Evolutionary conservation across 2,113 vertebrate genomes (phyloP).

Genomic region (Glaucidium brasilianum): DNA sequence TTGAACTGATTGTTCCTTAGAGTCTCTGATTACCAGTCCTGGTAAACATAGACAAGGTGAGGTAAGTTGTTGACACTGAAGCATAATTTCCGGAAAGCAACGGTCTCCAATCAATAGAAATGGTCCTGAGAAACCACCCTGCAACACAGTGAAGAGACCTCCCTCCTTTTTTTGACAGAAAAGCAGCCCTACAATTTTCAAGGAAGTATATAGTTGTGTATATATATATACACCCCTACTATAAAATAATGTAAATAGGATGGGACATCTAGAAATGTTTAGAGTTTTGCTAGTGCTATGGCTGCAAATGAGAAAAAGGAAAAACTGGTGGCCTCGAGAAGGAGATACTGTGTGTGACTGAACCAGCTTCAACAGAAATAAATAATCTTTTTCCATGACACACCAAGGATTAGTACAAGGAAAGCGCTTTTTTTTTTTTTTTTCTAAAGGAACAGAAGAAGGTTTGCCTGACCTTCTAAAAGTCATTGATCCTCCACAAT

Average conservation of each 20-base stretch:
- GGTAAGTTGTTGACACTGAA: neutral
- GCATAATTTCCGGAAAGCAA: neutral
- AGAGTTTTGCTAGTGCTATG: neutral
- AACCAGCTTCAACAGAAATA: neutral
- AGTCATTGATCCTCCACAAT: neutral
- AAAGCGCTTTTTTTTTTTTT: neutral
- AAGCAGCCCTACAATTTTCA: neutral
- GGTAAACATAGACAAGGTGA: neutral
- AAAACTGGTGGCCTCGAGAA: neutral
- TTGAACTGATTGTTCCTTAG: neutral
- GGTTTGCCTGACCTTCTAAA: constrained; percentile 8
- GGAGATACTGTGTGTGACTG: neutral
- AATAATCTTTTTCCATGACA: neutral
- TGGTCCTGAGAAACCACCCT: neutral
- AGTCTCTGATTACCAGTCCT: neutral
- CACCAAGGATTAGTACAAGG: neutral
- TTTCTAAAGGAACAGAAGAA: neutral
- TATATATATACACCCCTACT: too few species aligned
- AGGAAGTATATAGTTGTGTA: neutral
- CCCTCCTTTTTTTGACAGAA: neutral
- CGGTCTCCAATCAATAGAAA: neutral
- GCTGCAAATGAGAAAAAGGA: neutral
- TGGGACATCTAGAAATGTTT: neutral
- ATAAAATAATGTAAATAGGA: neutral
- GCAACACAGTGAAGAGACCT: neutral